These are phyloP conservation scores for Cyclina sinensis DNA, from an alignment of 1,140 invertebrate genomes.

Conservation along the genomic window DNA sequence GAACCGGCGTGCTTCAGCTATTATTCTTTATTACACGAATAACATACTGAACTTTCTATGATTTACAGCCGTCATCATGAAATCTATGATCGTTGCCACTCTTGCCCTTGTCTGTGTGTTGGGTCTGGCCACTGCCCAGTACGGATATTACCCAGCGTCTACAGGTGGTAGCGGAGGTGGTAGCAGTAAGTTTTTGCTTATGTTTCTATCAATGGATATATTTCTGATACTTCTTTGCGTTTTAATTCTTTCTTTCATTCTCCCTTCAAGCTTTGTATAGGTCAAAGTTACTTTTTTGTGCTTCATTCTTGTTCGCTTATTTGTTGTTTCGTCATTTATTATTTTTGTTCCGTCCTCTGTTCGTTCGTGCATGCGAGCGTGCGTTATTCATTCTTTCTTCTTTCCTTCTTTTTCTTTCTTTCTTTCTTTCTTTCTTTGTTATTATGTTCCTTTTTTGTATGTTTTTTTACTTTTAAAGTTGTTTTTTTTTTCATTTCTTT, in stretches of 20 bases:
- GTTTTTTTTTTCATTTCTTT: too few relatives aligned
- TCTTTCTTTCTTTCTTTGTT: too few relatives aligned
- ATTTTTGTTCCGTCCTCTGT: background rate
- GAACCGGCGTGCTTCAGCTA: too few relatives aligned
- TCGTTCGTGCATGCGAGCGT: background rate
- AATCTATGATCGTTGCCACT: conserved; percentile 37
- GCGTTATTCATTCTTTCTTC: too few relatives aligned
- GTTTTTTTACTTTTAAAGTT: too few relatives aligned
- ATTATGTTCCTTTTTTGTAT: too few relatives aligned
- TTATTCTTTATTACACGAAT: too few relatives aligned
- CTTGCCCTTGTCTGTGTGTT: conserved; percentile 32
- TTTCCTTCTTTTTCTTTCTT: too few relatives aligned
- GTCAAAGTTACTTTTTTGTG: too few relatives aligned
- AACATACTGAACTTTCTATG: too few relatives aligned
- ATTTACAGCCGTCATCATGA: conserved; percentile 39
- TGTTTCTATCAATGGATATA: background rate
- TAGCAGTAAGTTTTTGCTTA: background rate
- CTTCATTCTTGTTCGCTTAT: background rate
- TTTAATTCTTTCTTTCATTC: background rate
- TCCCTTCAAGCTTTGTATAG: background rate
- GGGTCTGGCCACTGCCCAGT: conserved; percentile 22
- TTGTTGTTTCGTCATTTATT: background rate
- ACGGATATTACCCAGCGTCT: conserved; percentile 14
- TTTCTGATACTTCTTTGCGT: background rate
- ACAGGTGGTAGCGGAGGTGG: background rate